A percentile compares a stretch with the other conserved stretches of the same genome.
phyloP scores from a whole-genome alignment of 2,888 invertebrate species.

The Eurytoma californica region DNA sequence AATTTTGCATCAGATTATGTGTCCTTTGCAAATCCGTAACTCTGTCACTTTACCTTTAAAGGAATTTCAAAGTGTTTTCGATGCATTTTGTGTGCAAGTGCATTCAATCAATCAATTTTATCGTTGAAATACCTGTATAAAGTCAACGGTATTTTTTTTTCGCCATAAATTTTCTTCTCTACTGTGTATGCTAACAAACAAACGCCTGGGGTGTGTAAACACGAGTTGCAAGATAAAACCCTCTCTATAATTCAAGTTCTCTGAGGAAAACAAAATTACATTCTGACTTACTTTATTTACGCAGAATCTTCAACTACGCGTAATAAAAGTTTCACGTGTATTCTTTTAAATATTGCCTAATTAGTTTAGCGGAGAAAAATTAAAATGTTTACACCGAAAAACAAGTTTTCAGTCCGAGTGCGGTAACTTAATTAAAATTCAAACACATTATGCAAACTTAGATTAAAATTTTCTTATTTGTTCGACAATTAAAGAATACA shows the following conservation, averaged over 20 bases:
- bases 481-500: neutral
- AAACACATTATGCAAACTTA: neutral
- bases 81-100: too few relatives aligned
- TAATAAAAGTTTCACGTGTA: slow-evolving; percentile 39
- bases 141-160: slow-evolving; percentile 28
- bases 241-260: slow-evolving; percentile 47
- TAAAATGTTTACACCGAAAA: slow-evolving; percentile 10
- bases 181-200: slow-evolving; percentile 24
- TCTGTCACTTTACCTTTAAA: too few relatives aligned
- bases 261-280: slow-evolving; percentile 43
- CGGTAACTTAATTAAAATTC: neutral
- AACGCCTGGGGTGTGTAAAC: slow-evolving; percentile 15
- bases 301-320: slow-evolving; percentile 7
- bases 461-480: neutral
- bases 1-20: too few relatives aligned
- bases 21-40: too few relatives aligned
- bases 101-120: neutral
- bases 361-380: neutral
- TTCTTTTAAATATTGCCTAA: slow-evolving; percentile 27
- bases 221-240: slow-evolving; percentile 43
- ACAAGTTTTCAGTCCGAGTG: neutral
- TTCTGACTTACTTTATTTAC: slow-evolving; percentile 44
- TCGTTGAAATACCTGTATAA: neutral
- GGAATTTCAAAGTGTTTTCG: too few relatives aligned
- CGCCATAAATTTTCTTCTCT: slow-evolving; percentile 31